Evolutionary conservation across 2,797 vertebrate species (phyloP).

Genomic region (Loris lydekkerianus): DNA sequence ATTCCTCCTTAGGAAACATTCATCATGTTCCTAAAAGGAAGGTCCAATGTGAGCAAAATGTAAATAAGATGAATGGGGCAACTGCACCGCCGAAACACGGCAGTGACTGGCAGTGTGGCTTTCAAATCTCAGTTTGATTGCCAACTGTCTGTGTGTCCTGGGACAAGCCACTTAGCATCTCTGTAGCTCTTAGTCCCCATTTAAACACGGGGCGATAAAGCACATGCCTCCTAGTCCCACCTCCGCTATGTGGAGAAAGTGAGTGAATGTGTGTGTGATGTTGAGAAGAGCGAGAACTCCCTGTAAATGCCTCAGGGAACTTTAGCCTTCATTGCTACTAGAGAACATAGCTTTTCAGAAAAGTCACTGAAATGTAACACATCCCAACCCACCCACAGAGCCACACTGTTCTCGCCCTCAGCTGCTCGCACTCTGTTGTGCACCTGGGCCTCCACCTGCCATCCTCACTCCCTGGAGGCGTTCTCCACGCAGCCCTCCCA

Average conservation of each 20-base stretch:
- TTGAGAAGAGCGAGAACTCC: neutral
- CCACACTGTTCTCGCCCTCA: neutral
- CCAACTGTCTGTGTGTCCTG: neutral
- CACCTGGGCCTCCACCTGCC: neutral
- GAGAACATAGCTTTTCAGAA: neutral
- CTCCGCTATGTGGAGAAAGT: neutral
- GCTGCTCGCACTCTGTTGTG: neutral
- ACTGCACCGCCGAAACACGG: neutral
- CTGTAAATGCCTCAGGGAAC: neutral
- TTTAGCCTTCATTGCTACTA: neutral
- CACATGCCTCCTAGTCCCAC: neutral
- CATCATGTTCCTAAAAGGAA: neutral
- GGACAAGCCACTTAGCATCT: neutral
- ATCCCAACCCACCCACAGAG: neutral
- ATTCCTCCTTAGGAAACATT: conserved; percentile 13
- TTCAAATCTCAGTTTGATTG: neutral
- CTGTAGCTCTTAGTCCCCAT: neutral
- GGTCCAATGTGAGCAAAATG: neutral
- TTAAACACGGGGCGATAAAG: neutral
- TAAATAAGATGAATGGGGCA: neutral
- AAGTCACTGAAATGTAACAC: neutral
- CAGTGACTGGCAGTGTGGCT: neutral
- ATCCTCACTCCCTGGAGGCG: neutral
- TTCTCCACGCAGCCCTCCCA: neutral
- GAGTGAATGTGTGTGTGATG: neutral